These are phyloP conservation scores for Polydrusus tereticollis DNA, from an alignment of 2,888 invertebrate species.

Conservation along the genomic window DNA sequence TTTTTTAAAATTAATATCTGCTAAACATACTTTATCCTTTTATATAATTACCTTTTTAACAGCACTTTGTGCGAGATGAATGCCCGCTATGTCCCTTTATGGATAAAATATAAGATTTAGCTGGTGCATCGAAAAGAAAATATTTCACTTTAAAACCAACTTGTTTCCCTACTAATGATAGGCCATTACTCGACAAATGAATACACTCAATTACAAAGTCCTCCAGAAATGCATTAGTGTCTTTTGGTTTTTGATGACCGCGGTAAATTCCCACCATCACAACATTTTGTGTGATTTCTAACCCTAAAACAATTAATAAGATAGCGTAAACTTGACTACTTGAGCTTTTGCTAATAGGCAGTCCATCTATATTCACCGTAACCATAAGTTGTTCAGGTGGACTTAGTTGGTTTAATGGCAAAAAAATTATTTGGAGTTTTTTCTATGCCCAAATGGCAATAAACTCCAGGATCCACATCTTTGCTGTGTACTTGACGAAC, in stretches of 20 bases:
- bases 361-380: constrained; percentile 6
- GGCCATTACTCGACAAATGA: constrained; percentile 11
- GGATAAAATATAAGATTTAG: constrained; percentile 31
- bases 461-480: constrained; percentile 28
- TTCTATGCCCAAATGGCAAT: constrained; percentile 35
- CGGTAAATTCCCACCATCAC: constrained; percentile 44
- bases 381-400: not conserved
- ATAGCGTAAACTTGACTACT: not conserved
- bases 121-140: constrained; percentile 44
- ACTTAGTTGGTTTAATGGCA: not conserved
- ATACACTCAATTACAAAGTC: constrained; percentile 42
- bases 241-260: constrained; percentile 44
- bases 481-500: not conserved
- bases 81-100: too few relatives aligned
- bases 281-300: constrained; percentile 1
- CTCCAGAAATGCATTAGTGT: constrained; percentile 42
- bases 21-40: constrained; percentile 38
- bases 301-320: constrained; percentile 1
- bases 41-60: constrained; percentile 34
- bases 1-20: constrained; percentile 21
- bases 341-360: not conserved
- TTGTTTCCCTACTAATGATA: constrained; percentile 8
- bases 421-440: constrained; percentile 22
- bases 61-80: constrained; percentile 40
- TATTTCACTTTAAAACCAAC: constrained; percentile 29